Evolutionary conservation across 2,113 vertebrate species (phyloP), one percentile per base, ranked within the genome.

Genomic region (Pogonocichla stellata): DNA sequence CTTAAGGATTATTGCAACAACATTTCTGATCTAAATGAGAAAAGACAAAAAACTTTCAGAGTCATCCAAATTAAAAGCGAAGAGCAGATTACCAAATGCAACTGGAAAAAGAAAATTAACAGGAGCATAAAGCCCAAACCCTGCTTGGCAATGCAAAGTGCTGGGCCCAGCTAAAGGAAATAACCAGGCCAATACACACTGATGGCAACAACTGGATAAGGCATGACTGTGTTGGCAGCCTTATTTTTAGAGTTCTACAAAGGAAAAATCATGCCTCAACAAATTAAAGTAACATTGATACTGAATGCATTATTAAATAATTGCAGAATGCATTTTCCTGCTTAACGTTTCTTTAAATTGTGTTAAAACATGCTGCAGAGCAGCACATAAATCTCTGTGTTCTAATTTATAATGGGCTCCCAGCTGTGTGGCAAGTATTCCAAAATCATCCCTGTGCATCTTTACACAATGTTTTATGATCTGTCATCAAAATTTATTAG

Each of bases 291-390:
- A 86, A 74, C 66, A 38, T 1, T 62, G 89, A 42, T 92, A 81
- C 16, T 54, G 36, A 47, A 38, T 91, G 64, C 80, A 90, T 86
- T 92, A 93, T 89, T 93, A 78, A 95, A 66, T 79, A 92, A 79
- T 86, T 57, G 56, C 64, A 93, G 79, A 83, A 90, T 28, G 66
- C 33, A 15, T 85, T 87, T 86, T 86, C 47, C 53, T 69, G 40
- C 42, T 80, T 60, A 74, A 80, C 28, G 22, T 88, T 93, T 75
- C 94, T 62, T 92, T 47, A 80, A 90, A 73, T 64, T 66, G 57
- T 48, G 78, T 69, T 95, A 57, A 66, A 91, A 42, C 36, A 24
- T 10, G 85, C 86, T 77, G 69, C 60, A 83, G 71, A 95, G 80
- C 20, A 19, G 13, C 69, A 72, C 36, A 86, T 79, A 93, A 96